Base-by-base conservation (phyloP, 2,888 invertebrate species). In the Disparrhopalites patrizii region DNA sequence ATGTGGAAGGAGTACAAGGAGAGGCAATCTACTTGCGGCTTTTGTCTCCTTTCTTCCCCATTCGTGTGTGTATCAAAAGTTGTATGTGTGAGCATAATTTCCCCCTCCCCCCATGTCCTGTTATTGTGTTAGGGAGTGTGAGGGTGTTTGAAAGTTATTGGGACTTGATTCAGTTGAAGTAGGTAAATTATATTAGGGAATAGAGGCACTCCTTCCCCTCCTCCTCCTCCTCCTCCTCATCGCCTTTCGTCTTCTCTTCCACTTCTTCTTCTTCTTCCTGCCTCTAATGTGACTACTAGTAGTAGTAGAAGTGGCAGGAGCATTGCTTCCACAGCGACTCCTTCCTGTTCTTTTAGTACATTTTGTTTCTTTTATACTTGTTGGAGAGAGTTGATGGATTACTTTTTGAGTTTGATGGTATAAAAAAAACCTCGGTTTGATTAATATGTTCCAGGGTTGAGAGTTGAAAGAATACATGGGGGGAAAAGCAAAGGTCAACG, bases 391-490 rank as follows among this genome's bases (percentile, higher is more conserved):
- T 61, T 61, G 61, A 61, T 61, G 61, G 61, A 61, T 61, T 50
- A 61, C 51, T 50, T 61, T 50, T 28, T 40, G 43, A 55, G 31
- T 55, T 55, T 55, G 33, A 51, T 61, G 31, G 61, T 51, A 30
- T n/a, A n/a, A n/a, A n/a, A n/a, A 43, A 60, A 60, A 47, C 33
- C 50, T n/a, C 15, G 27, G 50, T 51, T 61, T 61, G 61, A 61
- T 61, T 61, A 51, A 61, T 61, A 61, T 61, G 61, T 54, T 50
- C 94, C 94, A 78, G 92, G 91, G 0, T 89, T 95, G 73, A 93
- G 92, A 77, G 93, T 95, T 2, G 95, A 95, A 78, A 90, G 89
- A 20, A 96, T 97, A 73, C 96, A 97, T 79, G 86, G 94, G 0
- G 95, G 94, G 77, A 84, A 93, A 73, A 89, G 93, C 0, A 93